These are phyloP conservation scores for Carollia perspicillata DNA, from an alignment of 2,113 vertebrate genomes.

Conservation along the genomic window DNA sequence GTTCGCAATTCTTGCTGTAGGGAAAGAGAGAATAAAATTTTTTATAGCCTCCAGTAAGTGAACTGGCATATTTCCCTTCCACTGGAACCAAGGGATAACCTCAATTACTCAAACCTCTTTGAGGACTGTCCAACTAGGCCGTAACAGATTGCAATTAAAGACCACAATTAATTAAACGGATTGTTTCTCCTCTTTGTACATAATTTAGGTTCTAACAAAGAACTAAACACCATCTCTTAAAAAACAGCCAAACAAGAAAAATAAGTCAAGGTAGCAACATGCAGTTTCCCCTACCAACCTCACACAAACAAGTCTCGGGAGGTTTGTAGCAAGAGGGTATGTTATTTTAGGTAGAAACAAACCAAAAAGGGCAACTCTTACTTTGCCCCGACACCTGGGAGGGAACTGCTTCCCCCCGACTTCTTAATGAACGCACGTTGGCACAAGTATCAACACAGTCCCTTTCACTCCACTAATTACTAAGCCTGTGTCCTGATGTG, in stretches of 20 bases:
- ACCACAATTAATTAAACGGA: slow-evolving; percentile 41
- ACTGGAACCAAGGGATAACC: not conserved
- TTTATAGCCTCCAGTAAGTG: slow-evolving; percentile 44
- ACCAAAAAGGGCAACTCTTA: not conserved
- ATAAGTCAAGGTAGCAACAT: not conserved
- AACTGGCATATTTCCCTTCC: slow-evolving; percentile 24
- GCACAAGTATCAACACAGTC: not conserved
- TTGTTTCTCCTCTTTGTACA: not conserved
- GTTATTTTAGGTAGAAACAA: not conserved
- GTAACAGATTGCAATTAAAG: slow-evolving; percentile 18
- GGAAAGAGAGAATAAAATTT: slow-evolving; percentile 54
- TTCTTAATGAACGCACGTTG: not conserved
- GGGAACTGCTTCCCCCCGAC: not conserved
- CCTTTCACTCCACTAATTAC: not conserved
- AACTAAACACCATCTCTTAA: slow-evolving; percentile 34
- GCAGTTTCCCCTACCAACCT: not conserved
- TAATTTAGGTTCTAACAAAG: slow-evolving; percentile 19
- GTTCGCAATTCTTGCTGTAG: slow-evolving; percentile 51
- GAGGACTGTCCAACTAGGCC: not conserved
- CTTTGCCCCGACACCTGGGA: not conserved
- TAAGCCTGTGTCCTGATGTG: not conserved
- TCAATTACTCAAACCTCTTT: slow-evolving; percentile 6
- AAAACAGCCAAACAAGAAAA: slow-evolving; percentile 22
- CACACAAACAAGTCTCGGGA: not conserved
- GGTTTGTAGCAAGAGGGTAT: not conserved